A percentile compares a stretch with the other conserved stretches of the same genome.
Conservation (phyloP, 2,113 vertebrate species). For the Tragelaphus buxtoni region DNA sequence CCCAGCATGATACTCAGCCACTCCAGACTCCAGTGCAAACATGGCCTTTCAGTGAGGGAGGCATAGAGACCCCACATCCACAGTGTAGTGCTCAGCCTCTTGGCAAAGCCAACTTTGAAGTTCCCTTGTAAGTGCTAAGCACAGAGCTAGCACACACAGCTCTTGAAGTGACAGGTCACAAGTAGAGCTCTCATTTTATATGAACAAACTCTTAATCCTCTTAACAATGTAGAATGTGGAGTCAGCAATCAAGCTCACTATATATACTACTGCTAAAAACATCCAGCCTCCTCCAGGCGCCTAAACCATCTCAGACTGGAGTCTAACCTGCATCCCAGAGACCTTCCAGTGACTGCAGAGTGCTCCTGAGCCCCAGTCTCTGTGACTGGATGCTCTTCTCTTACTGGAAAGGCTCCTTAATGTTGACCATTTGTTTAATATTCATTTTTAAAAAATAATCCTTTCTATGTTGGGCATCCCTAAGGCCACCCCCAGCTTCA, state of each 20-base stretch:
- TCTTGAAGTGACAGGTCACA: not conserved
- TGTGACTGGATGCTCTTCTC: not conserved
- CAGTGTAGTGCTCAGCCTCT: not conserved
- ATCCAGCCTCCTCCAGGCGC: not conserved
- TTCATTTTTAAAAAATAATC: not conserved
- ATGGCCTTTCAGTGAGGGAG: not conserved
- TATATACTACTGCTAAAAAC: not conserved
- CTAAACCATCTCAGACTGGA: not conserved
- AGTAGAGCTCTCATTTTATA: not conserved
- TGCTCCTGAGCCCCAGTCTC: not conserved
- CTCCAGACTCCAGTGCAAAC: not conserved
- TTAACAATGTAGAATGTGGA: not conserved
- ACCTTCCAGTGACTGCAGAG: not conserved
- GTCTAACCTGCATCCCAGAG: not conserved
- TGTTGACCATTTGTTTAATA: not conserved
- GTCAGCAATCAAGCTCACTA: not conserved
- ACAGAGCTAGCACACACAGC: not conserved
- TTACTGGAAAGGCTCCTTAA: not conserved
- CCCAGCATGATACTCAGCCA: not conserved
- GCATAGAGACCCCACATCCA: not conserved
- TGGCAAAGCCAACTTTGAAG: not conserved
- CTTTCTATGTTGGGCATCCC: not conserved
- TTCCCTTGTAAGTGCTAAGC: not conserved
- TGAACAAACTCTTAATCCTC: not conserved
- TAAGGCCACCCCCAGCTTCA: not conserved